Evolutionary conservation across 2,113 vertebrate genomes (phyloP), one percentile per base, ranked within the genome.

Genomic region (Pteropus alecto): DNA sequence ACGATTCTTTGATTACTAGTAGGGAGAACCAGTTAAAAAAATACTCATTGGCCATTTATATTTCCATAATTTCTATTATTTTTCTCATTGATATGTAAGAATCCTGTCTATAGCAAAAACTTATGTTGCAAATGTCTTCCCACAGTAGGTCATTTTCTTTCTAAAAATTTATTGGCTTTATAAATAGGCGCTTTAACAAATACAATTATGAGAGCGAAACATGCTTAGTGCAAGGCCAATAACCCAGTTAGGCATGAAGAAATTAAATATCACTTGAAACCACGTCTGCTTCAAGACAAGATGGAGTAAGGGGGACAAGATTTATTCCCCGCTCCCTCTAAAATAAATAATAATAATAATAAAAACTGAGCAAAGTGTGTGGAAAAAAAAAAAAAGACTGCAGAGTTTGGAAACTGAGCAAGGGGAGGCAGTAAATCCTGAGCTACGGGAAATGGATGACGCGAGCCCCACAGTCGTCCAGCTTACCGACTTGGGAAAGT

Each of bases 401-500:
- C 60, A 91, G 30, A 43, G 51, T n/a, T 5, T 60, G 22, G n/a
- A 30, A 70, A 30, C 3, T 2, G 82, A 22, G 21, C 3, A 7
- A 51, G 28, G 63, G 78, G 33, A 33, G 38, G 38, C 24, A 5
- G 13, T 1, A 12, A 24, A 2, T 43, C 56, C 86, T 43, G 43
- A 38, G 18, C 30, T 81, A 28, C 0, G 30, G n/a, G 30, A 7
- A 7, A 7, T 38, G 14, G 28, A 46, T 1, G 30, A 21, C n/a
- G 70, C 6, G 35, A 41, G 21, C 12, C 26, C 1, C 6, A 11
- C 28, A 22, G 2, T 13, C 0, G 2, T 33, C 30, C 26, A 4
- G 33, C 28, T 19, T 5, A 26, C 58, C 4, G 51, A 30, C 60
- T 0, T 26, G 81, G 26, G 38, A 60, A 24, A 24, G 26, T 38